Percentiles rank a stretch among this genome's conserved stretches.
Conservation (phyloP, 2,888 invertebrate genomes). For the Melieria crassipennis region DNA sequence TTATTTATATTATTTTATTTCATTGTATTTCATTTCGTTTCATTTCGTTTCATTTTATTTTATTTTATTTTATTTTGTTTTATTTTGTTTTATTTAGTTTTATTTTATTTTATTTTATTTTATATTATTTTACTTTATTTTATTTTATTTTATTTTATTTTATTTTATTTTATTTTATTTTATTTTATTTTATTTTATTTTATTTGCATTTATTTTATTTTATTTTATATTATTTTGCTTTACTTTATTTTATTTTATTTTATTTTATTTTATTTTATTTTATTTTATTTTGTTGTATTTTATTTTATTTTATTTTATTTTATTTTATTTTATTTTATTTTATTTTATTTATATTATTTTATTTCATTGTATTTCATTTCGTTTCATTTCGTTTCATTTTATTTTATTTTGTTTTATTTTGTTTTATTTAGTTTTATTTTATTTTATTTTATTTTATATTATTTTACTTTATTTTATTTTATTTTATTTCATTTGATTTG, state of each 20-base stretch:
- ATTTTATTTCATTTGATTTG: constrained; percentile 6
- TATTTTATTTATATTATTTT: not conserved
- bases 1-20: constrained; percentile 1
- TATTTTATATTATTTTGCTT: not conserved
- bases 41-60: not conserved
- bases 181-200: not conserved
- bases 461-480: not conserved
- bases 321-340: not conserved
- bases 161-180: not conserved
- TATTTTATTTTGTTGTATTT: too few species aligned
- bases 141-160: not conserved
- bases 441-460: constrained; percentile 3
- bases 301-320: too few species aligned
- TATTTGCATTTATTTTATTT: not conserved
- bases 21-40: not conserved
- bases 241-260: too few species aligned
- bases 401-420: not conserved
- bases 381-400: not conserved
- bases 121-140: not conserved
- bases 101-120: not conserved
- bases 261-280: too few species aligned
- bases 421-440: not conserved
- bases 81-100: not conserved
- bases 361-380: not conserved
- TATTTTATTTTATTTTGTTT: not conserved